phyloP scores from a whole-genome alignment of 2,797 vertebrate genomes.

The Streptopelia turtur region DNA sequence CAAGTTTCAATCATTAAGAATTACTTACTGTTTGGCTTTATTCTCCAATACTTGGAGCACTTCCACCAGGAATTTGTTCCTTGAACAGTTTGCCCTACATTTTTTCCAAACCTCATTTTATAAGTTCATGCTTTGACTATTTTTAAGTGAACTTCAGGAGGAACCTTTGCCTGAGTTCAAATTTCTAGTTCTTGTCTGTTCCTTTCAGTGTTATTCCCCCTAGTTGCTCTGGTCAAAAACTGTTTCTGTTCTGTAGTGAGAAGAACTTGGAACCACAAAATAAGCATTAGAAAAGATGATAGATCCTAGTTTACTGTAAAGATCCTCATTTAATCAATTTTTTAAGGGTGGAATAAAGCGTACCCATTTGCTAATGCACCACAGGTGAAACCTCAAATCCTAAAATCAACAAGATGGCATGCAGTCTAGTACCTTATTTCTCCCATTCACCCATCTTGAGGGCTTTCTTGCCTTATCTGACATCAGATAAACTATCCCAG shows the following conservation, averaged over 20 bases:
- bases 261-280: background rate
- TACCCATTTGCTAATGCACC: background rate
- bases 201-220: background rate
- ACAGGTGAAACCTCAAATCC: background rate
- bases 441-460: background rate
- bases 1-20: background rate
- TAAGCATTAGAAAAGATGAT: background rate
- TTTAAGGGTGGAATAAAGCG: rapidly evolving
- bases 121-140: background rate
- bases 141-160: background rate
- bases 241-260: background rate
- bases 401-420: background rate
- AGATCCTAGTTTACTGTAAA: background rate
- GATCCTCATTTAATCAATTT: background rate
- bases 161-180: background rate
- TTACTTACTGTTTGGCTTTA: background rate
- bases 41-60: background rate
- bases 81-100: background rate
- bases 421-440: background rate
- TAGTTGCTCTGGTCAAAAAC: background rate
- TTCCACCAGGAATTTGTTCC: background rate
- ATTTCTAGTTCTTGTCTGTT: background rate
- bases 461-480: background rate
- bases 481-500: background rate
- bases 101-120: background rate